phyloP scores from a whole-genome alignment of 2,888 invertebrate species.

The Amaurobius ferox region DNA sequence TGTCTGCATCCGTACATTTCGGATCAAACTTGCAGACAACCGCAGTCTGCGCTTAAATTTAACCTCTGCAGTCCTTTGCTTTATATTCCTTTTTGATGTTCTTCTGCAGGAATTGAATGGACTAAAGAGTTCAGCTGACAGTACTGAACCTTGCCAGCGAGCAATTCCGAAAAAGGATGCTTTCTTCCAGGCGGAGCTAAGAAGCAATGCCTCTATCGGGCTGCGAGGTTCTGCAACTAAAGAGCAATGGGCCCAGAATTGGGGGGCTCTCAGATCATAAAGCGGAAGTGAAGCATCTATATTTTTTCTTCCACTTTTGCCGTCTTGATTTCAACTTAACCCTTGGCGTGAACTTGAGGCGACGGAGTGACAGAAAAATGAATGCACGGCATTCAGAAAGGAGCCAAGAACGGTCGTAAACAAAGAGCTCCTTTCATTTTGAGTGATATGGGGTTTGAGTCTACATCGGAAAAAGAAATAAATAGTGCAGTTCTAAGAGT shows the following conservation, averaged over 20 bases:
- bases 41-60: too few species aligned
- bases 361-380: background rate
- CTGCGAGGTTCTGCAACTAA: too few species aligned
- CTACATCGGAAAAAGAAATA: background rate
- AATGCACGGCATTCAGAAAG: background rate
- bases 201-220: background rate
- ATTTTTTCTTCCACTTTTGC: background rate
- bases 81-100: too few species aligned
- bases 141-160: too few species aligned
- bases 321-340: background rate
- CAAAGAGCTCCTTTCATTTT: background rate
- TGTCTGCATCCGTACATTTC: too few species aligned
- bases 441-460: background rate
- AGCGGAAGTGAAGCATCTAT: background rate
- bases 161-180: too few species aligned
- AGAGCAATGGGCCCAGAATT: background rate
- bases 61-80: too few species aligned
- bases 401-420: background rate
- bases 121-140: too few species aligned
- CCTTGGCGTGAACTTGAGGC: background rate
- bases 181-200: background rate
- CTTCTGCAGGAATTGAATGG: too few species aligned
- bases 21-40: too few species aligned
- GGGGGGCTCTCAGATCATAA: background rate
- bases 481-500: background rate